Percentiles rank a stretch among this genome's conserved stretches.
Conservation (phyloP, 2,888 invertebrate species). For the Hylaea fasciaria region DNA sequence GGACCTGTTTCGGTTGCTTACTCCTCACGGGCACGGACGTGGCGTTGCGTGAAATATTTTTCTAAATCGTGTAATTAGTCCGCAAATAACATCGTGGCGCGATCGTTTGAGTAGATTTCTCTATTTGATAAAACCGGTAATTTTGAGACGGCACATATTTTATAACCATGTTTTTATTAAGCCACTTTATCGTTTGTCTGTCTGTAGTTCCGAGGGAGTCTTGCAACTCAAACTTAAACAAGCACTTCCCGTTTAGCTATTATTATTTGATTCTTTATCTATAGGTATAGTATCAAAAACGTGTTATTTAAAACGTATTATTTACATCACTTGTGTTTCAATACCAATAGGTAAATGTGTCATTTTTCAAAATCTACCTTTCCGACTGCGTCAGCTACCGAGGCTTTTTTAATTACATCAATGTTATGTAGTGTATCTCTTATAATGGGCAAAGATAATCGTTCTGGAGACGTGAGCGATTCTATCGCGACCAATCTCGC, state of each 20-base stretch:
- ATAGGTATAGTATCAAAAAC: too few species aligned
- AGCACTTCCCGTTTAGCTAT: too few species aligned
- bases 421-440: conserved; percentile 50
- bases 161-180: too few species aligned
- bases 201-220: too few species aligned
- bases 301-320: too few species aligned
- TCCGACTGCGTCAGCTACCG: conserved; percentile 10
- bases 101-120: conserved; percentile 22
- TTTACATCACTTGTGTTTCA: too few species aligned
- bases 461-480: conserved; percentile 47
- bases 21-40: conserved; percentile 34
- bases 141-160: too few species aligned
- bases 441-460: conserved; percentile 54
- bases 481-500: conserved; percentile 55
- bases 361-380: conserved; percentile 6
- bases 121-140: neutral
- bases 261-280: too few species aligned
- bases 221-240: too few species aligned
- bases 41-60: conserved; percentile 53
- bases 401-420: conserved; percentile 52
- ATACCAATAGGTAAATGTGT: too few species aligned
- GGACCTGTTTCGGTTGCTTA: conserved; percentile 38
- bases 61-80: conserved; percentile 48
- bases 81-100: conserved; percentile 43
- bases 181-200: too few species aligned